Evolutionary conservation across 2,888 invertebrate genomes (phyloP), one percentile per base, ranked within the genome.

Genomic region (Meganola albula): DNA sequence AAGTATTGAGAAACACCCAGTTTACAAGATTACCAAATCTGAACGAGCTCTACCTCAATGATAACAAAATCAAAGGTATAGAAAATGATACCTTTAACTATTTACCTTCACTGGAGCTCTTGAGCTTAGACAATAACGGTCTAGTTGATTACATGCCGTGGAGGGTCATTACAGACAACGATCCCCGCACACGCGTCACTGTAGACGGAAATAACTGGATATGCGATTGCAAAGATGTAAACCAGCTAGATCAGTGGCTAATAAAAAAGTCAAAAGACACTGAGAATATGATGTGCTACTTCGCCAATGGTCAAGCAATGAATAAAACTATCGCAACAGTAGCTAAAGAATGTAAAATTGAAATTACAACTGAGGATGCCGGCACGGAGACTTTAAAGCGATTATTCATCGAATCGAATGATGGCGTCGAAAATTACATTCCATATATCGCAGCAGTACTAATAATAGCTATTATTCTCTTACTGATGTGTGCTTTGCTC

Each of bases 201-300:
- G 86, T 93, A 42, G 90, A 91, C 59, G 91, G 92, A 58, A 94
- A 93, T 88, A 90, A 90, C 69, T 94, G 95, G 95, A 91, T 91
- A 71, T 94, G 94, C 79, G 92, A 93, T 67, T 94, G 94, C 77
- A 88, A 87, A 61, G 91, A 91, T 59, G 88, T 93, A 31, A 88
- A 87, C 44, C 89, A 89, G 56, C 79, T 93, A 57, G 90, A 91
- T 63, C 87, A 89, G 53, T 93, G 93, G 93, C 74, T 93, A 40
- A 83, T 88, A 60, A 88, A 90, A 64, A 90, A 91, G 65, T 89
- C 88, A 30, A 88, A 89, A 69, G 89, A 91, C 63, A 89, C 91
- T 34, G 88, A 90, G 53, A 89, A 84, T 67, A 89, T 92, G 87
- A 88, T 89, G 74, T 92, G 92, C 69, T 87, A 88, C 57, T 88